Base-by-base conservation (phyloP, 2,797 vertebrate species). In the Sebastolobus alascanus region DNA sequence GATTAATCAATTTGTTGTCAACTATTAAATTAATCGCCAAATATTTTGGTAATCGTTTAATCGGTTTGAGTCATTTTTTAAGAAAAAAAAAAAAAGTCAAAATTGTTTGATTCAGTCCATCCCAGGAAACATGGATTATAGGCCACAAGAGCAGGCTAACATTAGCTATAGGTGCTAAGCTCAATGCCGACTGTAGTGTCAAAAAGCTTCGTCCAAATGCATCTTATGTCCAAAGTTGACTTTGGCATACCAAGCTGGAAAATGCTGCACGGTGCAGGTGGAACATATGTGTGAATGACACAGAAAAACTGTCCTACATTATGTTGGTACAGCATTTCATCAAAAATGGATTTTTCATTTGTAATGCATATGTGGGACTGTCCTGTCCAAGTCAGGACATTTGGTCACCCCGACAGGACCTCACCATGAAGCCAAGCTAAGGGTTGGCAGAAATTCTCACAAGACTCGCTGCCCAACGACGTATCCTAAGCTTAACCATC, bases 401-500 rank as follows among this genome's bases (percentile, higher is more conserved):
- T 20, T 37, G 16, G 16, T 38, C 18, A 22, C 37, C 8, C 25
- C 12, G 37, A 73, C 20, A 68, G 5, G 8, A 37, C 16, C 10
- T 50, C 20, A 29, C 1, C 12, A 74, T 64, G 2, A 27, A 77
- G 59, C 2, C 4, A 14, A 16, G 27, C 46, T 55, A n/a, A 27
- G 35, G 40, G 25, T 25, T 25, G 25, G 6, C 14, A 43, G 16
- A 43, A 43, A 43, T 43, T 16, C 13, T 43, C 40, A 43, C 40
- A 0, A 16, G 40, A 43, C 40, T 43, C 16, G 6, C 43, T 46
- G 43, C 43, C 43, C 43, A 46, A 18, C 2, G 16, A 46, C 43
- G 6, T 46, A 0, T 46, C 43, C 16, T 46, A 18, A 18, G 1
- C 1, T 46, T 8, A 46, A 4, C 6, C 16, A 46, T 46, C 25